Evolutionary conservation across 2,888 invertebrate genomes (phyloP).

Genomic region (Malacosoma neustria): DNA sequence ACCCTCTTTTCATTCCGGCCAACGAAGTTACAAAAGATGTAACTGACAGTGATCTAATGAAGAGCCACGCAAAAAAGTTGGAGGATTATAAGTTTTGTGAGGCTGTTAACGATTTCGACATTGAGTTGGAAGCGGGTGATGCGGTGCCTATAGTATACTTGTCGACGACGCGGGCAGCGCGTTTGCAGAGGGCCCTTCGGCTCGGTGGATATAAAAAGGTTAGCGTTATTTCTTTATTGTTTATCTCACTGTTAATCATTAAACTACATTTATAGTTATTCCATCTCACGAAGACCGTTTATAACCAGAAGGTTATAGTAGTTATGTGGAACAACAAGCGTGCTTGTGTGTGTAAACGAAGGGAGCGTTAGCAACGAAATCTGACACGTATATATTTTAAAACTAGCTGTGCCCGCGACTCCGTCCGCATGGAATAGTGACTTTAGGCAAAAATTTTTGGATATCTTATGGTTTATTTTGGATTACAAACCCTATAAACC

Average conservation of each 20-base stretch:
- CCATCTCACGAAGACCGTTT: too few relatives aligned
- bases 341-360: too few relatives aligned
- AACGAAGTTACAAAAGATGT: constrained; percentile 51
- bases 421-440: too few relatives aligned
- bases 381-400: too few relatives aligned
- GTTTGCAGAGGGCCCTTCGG: constrained; percentile 69
- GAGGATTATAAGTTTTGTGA: constrained; percentile 63
- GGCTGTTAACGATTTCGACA: constrained; percentile 64
- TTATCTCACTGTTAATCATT: constrained; percentile 7
- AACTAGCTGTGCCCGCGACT: too few relatives aligned
- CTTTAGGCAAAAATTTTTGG: too few relatives aligned
- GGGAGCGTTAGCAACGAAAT: too few relatives aligned
- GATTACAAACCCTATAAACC: too few relatives aligned
- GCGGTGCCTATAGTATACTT: constrained; percentile 65
- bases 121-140: constrained; percentile 54
- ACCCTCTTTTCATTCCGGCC: constrained; percentile 51
- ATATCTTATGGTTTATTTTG: too few relatives aligned
- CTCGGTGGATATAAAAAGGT: constrained; percentile 76
- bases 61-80: constrained; percentile 51
- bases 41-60: constrained; percentile 53
- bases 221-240: constrained; percentile 13
- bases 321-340: too few relatives aligned
- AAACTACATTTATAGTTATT: too few relatives aligned
- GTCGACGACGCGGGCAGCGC: constrained; percentile 65
- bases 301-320: too few relatives aligned